These are phyloP conservation scores for Stegodyphus mimosarum DNA, from an alignment of 1,140 invertebrate genomes.

Conservation along the genomic window DNA sequence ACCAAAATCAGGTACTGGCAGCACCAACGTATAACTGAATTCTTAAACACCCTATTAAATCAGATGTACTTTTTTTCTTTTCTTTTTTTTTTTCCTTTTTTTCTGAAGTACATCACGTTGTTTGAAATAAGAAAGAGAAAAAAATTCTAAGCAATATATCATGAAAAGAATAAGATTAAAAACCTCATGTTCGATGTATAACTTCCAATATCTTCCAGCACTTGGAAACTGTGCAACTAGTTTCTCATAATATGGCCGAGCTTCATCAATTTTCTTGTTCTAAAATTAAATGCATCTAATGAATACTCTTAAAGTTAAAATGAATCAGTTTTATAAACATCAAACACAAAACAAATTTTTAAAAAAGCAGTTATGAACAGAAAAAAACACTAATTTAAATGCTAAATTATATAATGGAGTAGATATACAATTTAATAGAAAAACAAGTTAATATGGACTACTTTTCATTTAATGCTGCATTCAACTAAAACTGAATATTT, in stretches of 20 bases:
- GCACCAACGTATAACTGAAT: slow-evolving; percentile 5
- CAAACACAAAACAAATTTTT: too few relatives aligned
- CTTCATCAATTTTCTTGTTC: slow-evolving; percentile 89
- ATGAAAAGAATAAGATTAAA: slow-evolving; percentile 59
- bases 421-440: too few relatives aligned
- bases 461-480: too few relatives aligned
- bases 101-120: neutral
- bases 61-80: neutral
- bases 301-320: too few relatives aligned
- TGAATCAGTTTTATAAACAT: too few relatives aligned
- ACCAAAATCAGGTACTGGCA: slow-evolving; percentile 38
- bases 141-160: slow-evolving; percentile 11
- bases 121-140: neutral
- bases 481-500: too few relatives aligned
- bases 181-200: slow-evolving; percentile 99
- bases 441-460: too few relatives aligned
- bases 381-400: too few relatives aligned
- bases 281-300: slow-evolving; percentile 68
- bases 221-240: slow-evolving; percentile 94
- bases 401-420: too few relatives aligned
- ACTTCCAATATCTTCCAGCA: slow-evolving; percentile 97
- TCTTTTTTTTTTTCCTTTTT: too few relatives aligned
- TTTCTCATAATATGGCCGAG: slow-evolving; percentile 91
- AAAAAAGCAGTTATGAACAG: too few relatives aligned
- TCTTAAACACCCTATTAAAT: too few relatives aligned